Conservation (phyloP, 2,797 vertebrate genomes). For the Paratrypauchen microcephalus region DNA sequence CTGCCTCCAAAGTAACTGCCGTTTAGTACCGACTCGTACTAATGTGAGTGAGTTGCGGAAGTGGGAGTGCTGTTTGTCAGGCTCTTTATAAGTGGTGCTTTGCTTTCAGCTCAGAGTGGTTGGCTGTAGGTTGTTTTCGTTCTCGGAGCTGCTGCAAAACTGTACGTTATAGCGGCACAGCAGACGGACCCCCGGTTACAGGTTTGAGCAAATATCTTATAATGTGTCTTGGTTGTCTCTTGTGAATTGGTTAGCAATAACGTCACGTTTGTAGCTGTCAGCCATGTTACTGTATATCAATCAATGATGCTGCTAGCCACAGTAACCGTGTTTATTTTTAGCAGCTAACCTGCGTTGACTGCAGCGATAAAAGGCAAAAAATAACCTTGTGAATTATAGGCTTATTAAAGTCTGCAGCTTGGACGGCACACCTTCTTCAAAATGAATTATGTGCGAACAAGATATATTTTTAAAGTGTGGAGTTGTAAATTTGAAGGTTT, state of each 20-base stretch:
- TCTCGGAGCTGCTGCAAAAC: conserved; percentile 55
- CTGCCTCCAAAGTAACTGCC: too few relatives aligned
- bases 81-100: conserved; percentile 37
- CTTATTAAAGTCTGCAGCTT: neutral
- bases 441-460: neutral
- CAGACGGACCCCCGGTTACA: conserved; percentile 60
- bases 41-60: conserved; percentile 39
- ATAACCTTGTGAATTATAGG: neutral
- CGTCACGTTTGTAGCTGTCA: conserved; percentile 59
- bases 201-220: conserved; percentile 47
- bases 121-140: conserved; percentile 66
- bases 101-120: conserved; percentile 44
- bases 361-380: conserved; percentile 36
- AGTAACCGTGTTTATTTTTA: conserved; percentile 77
- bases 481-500: conserved; percentile 16
- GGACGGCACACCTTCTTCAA: neutral
- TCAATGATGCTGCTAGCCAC: conserved; percentile 72
- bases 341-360: conserved; percentile 66
- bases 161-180: conserved; percentile 55
- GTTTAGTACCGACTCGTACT: neutral
- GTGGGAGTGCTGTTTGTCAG: conserved; percentile 44
- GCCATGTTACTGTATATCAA: conserved; percentile 74
- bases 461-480: conserved; percentile 2
- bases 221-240: neutral
- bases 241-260: conserved; percentile 20